A percentile compares a stretch with the other conserved stretches of the same genome.
These are phyloP conservation scores for Nasonia giraulti DNA, from an alignment of 1,140 invertebrate species.

Conservation along the genomic window DNA sequence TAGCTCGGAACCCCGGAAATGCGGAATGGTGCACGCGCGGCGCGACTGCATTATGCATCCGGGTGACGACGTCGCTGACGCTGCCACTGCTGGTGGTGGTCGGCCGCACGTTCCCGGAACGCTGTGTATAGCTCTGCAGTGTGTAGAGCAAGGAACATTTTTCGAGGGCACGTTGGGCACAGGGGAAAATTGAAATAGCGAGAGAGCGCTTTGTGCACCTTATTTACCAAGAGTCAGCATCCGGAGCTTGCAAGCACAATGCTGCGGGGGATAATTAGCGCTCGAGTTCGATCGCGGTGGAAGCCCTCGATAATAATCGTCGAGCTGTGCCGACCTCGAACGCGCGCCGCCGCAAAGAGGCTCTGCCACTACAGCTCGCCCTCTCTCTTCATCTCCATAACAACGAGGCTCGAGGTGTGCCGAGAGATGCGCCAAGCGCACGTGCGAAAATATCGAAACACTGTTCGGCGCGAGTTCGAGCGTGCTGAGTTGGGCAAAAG, in stretches of 20 bases:
- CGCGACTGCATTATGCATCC: conserved; percentile 67
- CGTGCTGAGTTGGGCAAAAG: neutral
- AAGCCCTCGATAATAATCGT: neutral
- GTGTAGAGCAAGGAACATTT: too few species aligned
- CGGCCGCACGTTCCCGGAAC: conserved; percentile 20
- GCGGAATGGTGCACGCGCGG: conserved; percentile 18
- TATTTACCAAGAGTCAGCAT: neutral
- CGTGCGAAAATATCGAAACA: neutral
- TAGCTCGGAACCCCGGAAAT: neutral
- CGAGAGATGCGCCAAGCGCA: neutral
- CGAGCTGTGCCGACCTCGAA: neutral
- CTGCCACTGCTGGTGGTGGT: neutral
- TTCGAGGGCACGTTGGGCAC: too few species aligned
- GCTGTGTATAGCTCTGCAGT: neutral
- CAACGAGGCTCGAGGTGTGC: neutral
- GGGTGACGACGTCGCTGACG: conserved; percentile 25
- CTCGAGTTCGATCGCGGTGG: neutral
- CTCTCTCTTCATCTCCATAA: conserved; percentile 22
- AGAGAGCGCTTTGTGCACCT: neutral
- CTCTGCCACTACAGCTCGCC: neutral
- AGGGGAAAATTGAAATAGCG: neutral
- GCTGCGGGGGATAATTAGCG: neutral
- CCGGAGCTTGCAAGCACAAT: neutral
- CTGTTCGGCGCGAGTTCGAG: too few species aligned
- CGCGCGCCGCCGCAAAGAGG: neutral